Evolutionary conservation across 1,140 invertebrate species (phyloP).

Genomic region (Mycetomoellerius zeteki): DNA sequence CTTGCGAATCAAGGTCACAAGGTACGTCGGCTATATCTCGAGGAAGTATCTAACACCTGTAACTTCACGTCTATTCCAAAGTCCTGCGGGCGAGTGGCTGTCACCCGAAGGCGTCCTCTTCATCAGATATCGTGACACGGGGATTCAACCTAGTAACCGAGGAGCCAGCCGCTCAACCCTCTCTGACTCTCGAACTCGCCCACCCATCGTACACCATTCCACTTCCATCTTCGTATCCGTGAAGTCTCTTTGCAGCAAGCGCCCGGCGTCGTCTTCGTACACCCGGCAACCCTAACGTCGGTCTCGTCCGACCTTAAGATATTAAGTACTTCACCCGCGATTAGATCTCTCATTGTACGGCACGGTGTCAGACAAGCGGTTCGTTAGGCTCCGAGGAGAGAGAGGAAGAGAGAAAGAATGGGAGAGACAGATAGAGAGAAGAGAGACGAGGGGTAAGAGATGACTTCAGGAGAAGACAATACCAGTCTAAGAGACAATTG

Average conservation of each 20-base stretch:
- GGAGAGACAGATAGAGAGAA: constrained; percentile 71
- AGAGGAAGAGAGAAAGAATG: constrained; percentile 67
- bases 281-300: constrained; percentile 67
- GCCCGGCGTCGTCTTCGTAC: constrained; percentile 48
- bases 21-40: constrained; percentile 56
- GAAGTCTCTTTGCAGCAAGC: constrained; percentile 45
- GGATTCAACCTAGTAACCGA: constrained; percentile 79
- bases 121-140: constrained; percentile 83
- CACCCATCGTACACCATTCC: constrained; percentile 62
- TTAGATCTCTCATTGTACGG: constrained; percentile 87
- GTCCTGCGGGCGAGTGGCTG: constrained; percentile 78
- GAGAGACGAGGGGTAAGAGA: constrained; percentile 64
- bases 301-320: constrained; percentile 85
- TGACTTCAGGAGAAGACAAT: constrained; percentile 82
- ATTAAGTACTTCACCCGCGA: constrained; percentile 87
- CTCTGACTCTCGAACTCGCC: constrained; percentile 64
- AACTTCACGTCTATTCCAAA: constrained; percentile 55
- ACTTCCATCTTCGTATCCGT: constrained; percentile 13
- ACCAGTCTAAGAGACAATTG: constrained; percentile 85
- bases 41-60: constrained; percentile 64
- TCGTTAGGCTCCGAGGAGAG: constrained; percentile 76
- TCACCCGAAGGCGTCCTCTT: constrained; percentile 81
- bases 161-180: constrained; percentile 58
- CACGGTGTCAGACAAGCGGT: constrained; percentile 85
- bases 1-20: constrained; percentile 70